Conservation (phyloP, 2,888 invertebrate species). For the Trisateles emortualis region DNA sequence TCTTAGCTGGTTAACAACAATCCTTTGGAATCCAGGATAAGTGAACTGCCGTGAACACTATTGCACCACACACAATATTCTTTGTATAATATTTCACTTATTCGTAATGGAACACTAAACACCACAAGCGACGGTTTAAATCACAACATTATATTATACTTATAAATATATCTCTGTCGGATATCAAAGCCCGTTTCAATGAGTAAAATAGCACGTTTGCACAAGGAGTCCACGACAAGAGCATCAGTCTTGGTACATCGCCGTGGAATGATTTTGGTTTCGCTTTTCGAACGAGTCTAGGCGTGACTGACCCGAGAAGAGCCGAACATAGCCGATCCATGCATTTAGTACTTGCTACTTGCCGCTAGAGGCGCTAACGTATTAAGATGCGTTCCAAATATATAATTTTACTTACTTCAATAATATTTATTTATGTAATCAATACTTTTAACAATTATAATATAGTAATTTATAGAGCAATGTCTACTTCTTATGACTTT, state of each 20-base stretch:
- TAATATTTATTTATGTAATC: no score
- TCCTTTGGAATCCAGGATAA: constrained; percentile 80
- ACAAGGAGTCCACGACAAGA: constrained; percentile 81
- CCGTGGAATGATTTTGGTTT: constrained; percentile 84
- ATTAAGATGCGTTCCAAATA: constrained; percentile 45
- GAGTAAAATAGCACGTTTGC: constrained; percentile 79
- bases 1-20: constrained; percentile 70
- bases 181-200: constrained; percentile 75
- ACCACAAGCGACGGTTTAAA: constrained; percentile 75
- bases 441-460: no score
- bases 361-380: constrained; percentile 66
- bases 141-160: constrained; percentile 80
- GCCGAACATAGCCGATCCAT: constrained; percentile 72
- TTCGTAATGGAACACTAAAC: constrained; percentile 75
- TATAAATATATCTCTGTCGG: constrained; percentile 73
- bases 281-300: constrained; percentile 86
- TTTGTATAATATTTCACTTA: constrained; percentile 73
- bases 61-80: constrained; percentile 79
- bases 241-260: constrained; percentile 85
- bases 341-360: constrained; percentile 23
- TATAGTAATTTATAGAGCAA: no score
- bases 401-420: not conserved
- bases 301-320: constrained; percentile 82
- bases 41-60: constrained; percentile 72
- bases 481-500: no score